phyloP scores from a whole-genome alignment of 1,140 invertebrate species.

The Holotrichia oblita region DNA sequence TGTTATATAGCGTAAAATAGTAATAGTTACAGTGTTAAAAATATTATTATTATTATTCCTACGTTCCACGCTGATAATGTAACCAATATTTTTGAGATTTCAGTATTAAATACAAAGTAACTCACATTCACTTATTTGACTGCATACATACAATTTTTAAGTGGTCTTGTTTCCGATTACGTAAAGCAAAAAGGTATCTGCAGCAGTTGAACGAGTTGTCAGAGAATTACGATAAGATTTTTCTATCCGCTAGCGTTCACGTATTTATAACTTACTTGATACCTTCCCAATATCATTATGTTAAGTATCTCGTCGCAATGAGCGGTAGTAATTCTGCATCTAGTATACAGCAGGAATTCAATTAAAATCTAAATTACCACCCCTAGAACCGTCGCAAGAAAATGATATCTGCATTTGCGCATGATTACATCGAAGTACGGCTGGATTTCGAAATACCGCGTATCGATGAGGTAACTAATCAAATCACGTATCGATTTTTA shows the following conservation, averaged over 20 bases:
- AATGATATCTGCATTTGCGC: conserved; percentile 16
- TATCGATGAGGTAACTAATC: conserved; percentile 23
- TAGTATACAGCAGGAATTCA: conserved; percentile 17
- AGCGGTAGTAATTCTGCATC: background rate
- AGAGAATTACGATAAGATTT: background rate
- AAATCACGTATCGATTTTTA: conserved; percentile 32
- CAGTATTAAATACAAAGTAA: no score
- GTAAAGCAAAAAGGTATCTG: no score
- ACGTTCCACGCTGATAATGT: no score
- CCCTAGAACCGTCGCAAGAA: background rate
- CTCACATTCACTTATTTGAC: no score
- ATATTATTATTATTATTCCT: no score
- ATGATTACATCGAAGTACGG: background rate
- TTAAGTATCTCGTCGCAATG: background rate
- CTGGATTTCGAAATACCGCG: background rate
- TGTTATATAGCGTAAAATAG: no score
- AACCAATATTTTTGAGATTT: no score
- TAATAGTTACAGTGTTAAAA: no score
- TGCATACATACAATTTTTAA: no score
- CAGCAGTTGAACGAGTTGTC: no score
- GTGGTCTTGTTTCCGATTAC: no score
- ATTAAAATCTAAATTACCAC: conserved; percentile 36
- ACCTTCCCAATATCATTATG: background rate
- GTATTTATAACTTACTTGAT: conserved; percentile 17
- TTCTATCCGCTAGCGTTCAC: background rate